phyloP scores from a whole-genome alignment of 2,797 vertebrate genomes.

The Aselliscus stoliczkanus region DNA sequence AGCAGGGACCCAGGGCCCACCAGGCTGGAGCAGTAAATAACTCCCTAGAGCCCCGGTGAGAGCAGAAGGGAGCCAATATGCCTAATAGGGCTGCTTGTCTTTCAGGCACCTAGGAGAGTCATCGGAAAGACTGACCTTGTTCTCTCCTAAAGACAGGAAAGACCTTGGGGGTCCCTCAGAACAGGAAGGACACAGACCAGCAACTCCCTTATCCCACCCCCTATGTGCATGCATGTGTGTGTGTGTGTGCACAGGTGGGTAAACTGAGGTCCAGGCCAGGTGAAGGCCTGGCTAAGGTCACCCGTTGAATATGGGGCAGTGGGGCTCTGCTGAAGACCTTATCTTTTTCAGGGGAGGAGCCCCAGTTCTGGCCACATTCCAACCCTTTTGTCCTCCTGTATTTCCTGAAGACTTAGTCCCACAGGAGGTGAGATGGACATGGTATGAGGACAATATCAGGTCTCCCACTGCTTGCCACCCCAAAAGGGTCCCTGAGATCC shows the following conservation, averaged over 20 bases:
- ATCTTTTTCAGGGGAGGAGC: not conserved
- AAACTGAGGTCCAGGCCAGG: not conserved
- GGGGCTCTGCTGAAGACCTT: not conserved
- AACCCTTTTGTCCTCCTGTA: not conserved
- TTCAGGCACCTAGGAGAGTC: not conserved
- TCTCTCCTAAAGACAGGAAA: not conserved
- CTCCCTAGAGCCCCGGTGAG: not conserved
- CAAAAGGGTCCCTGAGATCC: not conserved
- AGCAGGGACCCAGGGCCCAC: conserved; percentile 36
- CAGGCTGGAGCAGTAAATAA: not conserved
- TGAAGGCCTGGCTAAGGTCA: conserved; percentile 6
- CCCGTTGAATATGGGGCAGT: not conserved
- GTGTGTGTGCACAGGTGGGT: not conserved
- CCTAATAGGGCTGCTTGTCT: not conserved
- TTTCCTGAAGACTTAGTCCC: not conserved
- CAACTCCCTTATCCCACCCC: not conserved
- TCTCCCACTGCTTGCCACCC: not conserved
- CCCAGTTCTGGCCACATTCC: not conserved
- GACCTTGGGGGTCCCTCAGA: not conserved
- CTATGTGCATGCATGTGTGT: not conserved
- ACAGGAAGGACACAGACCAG: not conserved
- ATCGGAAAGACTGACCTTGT: not conserved
- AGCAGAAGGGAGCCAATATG: not conserved
- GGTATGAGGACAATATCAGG: not conserved
- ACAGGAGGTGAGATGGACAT: not conserved